Evolutionary conservation across 2,113 vertebrate species (phyloP), one percentile per base, ranked within the genome.

Genomic region (Ciconia stormi): DNA sequence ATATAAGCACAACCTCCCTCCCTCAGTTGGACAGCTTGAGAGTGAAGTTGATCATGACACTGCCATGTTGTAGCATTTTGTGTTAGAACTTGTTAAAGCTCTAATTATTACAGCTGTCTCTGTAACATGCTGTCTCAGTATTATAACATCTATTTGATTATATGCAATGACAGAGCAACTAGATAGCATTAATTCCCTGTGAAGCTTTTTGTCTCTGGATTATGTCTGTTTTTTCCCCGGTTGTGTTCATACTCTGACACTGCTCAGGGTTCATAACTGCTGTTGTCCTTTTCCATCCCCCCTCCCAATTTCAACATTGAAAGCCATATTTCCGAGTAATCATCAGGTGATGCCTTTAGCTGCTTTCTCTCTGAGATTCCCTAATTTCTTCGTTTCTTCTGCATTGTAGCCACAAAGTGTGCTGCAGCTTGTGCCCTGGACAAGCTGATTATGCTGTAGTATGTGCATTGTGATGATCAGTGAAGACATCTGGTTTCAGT

Each of bases 21-120:
- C 82, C 89, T 94, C 95, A 79, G 91, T 36, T 50, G 92, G 95
- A 76, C 74, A 88, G 88, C 94, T 93, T 72, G 93, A 78, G 69
- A 91, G 87, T 26, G 71, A 96, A 83, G 87, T 95, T 69, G 90
- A 87, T 94, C 46, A 10, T 66, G 90, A 71, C 89, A 80, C 47
- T 91, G 82, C 95, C 61, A 4, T 66, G 87, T 94, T 34, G 14
- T 25, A 25, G 49, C 12, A 6, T 65, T 92, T 84, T 87, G 82
- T 84, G 62, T 53, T 82, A 61, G 89, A 95, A 85, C 78, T 90
- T 74, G 87, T 86, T 83, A 53, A 46, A 93, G 70, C 95, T 96
- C 78, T 96, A 84, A 84, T 96, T 69, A 65, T 71, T 83, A 42
- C 78, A 91, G 82, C 91, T 76, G 86, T 87, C 82, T 91, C 55